A percentile compares a stretch with the other conserved stretches of the same genome.
Evolutionary conservation across 2,888 invertebrate genomes (phyloP).

Genomic region (Drosophila tanythrix): DNA sequence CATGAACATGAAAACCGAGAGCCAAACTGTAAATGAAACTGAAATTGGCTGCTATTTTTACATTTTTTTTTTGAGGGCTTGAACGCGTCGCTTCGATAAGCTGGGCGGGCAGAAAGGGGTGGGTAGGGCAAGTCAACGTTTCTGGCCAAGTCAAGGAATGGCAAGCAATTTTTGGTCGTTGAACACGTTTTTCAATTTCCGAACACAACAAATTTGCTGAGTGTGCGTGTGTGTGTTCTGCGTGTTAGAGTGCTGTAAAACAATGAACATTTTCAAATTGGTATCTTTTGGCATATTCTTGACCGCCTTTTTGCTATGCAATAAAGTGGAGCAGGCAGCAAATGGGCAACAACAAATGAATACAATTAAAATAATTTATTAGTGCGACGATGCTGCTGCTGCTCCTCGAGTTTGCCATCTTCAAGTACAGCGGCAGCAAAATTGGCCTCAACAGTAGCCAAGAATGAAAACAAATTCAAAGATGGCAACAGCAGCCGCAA

Average conservation of each 20-base stretch:
- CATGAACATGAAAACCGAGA: conserved; percentile 29
- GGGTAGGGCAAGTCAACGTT: conserved; percentile 13
- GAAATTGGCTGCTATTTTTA: conserved; percentile 22
- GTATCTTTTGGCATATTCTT: conserved; percentile 48
- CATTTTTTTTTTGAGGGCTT: conserved; percentile 9
- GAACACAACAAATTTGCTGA: conserved; percentile 15
- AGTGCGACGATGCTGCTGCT: conserved; percentile 40
- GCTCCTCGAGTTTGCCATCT: conserved; percentile 55
- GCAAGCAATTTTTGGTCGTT: conserved; percentile 68
- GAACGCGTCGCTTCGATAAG: conserved; percentile 6
- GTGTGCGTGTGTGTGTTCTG: conserved; percentile 9
- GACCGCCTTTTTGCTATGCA: conserved; percentile 48
- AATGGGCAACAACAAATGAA: conserved; percentile 51
- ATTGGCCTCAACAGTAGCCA: conserved; percentile 61
- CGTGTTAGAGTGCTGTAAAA: conserved; percentile 20
- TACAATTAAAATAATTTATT: conserved; percentile 80
- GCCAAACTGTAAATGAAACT: conserved; percentile 28
- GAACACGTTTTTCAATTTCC: conserved; percentile 73
- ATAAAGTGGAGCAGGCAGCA: conserved; percentile 59
- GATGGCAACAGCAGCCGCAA: conserved; percentile 44
- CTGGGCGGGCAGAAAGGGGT: neutral
- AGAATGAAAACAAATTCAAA: conserved; percentile 64
- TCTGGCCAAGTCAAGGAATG: conserved; percentile 22
- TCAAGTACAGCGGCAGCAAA: conserved; percentile 60
- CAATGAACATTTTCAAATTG: conserved; percentile 44